Conservation (phyloP, 2,888 invertebrate species). For the Drosophila anomelani region DNA sequence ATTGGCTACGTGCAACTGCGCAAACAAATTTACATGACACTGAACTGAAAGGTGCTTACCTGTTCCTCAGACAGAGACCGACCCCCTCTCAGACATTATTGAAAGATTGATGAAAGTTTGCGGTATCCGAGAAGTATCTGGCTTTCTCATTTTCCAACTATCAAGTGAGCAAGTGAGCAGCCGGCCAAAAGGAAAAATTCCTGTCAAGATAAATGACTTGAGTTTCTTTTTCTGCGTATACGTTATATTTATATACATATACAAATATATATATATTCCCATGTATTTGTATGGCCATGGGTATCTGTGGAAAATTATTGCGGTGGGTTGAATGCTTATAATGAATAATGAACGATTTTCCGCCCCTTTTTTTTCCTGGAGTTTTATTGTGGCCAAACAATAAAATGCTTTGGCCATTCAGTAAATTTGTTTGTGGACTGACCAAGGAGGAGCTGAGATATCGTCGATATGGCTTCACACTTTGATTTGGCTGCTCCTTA, state of each 20-base stretch:
- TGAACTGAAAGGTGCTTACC: constrained; percentile 65
- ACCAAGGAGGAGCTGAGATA: background rate
- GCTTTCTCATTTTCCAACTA: constrained; percentile 31
- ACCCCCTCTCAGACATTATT: constrained; percentile 57
- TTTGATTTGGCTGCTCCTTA: constrained; percentile 58
- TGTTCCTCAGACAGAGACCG: constrained; percentile 23
- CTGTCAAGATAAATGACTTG: constrained; percentile 73
- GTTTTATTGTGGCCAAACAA: constrained; percentile 73
- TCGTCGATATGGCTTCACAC: constrained; percentile 63
- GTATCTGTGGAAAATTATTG: constrained; percentile 65
- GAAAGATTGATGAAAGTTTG: constrained; percentile 77
- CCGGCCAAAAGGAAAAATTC: constrained; percentile 28
- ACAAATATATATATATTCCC: background rate
- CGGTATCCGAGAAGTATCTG: constrained; percentile 25
- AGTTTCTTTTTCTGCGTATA: constrained; percentile 36
- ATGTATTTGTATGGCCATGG: background rate
- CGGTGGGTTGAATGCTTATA: constrained; percentile 70
- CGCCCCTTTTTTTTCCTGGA: constrained; percentile 53
- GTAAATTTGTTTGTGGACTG: constrained; percentile 61
- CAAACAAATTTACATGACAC: constrained; percentile 80
- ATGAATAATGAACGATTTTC: constrained; percentile 77
- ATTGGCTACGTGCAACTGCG: constrained; percentile 78
- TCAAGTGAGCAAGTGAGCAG: constrained; percentile 24
- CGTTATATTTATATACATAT: constrained; percentile 22
- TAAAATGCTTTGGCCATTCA: constrained; percentile 63